Base-by-base conservation (phyloP, 1,140 invertebrate genomes). In the Samia ricini region DNA sequence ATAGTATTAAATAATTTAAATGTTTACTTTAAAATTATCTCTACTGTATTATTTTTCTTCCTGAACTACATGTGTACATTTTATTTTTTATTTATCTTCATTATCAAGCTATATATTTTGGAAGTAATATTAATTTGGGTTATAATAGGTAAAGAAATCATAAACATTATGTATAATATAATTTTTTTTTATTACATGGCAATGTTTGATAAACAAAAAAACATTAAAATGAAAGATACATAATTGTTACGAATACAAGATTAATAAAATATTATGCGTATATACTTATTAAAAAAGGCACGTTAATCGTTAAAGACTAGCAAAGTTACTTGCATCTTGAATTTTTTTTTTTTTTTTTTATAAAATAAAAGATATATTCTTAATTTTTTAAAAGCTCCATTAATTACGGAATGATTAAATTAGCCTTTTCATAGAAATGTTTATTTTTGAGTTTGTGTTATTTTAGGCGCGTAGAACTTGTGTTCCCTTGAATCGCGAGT, bases 401-500 rank as follows among this genome's bases (percentile, higher is more conserved):
- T 36, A 57, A 57, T 74, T 75, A 81, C 72, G 77, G 77, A 82
- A 87, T 81, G 74, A 74, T 68, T 61, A 63, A 60, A 56, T 66
- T 63, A 60, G 60, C 60, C 57, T 61, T n/a, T 33, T 52, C 26
- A 29, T 2, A 8, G 60, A 55, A 42, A 15, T 42, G 4, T 20
- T 51, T 26, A 60, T 52, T 49, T 22, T n/a, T 51, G 36, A 50
- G 36, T 72, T 51, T 85, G 76, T 42, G 79, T 85, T 66, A 85
- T 79, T 86, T 91, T 91, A 51, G 95, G 93, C 79, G 95, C 92
- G 76, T 96, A 97, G 80, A 96, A 97, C 79, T 96, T 96, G 77
- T 97, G 96, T 76, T 95, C 94, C 52, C 93, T 94, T 0, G 95
- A 95, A 79, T 96, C 95, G 64, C 95, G 92, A 1, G 95, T 95